Evolutionary conservation across 2,888 invertebrate genomes (phyloP), one percentile per base, ranked within the genome.

Genomic region (Zhuqinia jingwanae): DNA sequence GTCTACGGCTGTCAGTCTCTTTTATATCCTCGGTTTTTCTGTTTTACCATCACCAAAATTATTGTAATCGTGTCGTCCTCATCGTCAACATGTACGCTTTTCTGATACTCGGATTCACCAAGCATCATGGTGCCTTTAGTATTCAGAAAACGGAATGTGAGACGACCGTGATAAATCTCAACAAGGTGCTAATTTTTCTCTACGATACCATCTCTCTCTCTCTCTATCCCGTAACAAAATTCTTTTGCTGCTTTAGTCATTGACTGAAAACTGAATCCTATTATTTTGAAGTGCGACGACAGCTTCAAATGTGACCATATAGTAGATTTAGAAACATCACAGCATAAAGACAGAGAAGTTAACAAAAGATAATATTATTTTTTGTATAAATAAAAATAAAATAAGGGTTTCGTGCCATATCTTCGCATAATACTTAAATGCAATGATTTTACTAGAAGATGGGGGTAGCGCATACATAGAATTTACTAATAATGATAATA

Each of bases 121-220:
- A n/a, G n/a, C n/a, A n/a, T n/a, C n/a, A n/a, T n/a, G n/a, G n/a
- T 53, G n/a, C 36, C 36, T 58, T 42, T 77, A 45, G 58, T 42
- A 58, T 42, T 77, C 42, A 36, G 58, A 42, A 77, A 77, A 77
- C 58, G 58, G 42, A 77, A 58, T 77, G 36, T 36, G 77, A 77
- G 65, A 60, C 11, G 25, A 58, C 81, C 70, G 85, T 80, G 85
- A 79, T 85, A 85, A 85, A 80, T 85, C 85, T 85, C 85, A 85
- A 85, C 79, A 76, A 85, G 85, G 85, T 85, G 85, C 85, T 85
- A 85, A 85, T 85, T 85, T 80, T 85, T 50, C 68, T 70, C 70
- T 73, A 81, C 56, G 58, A 79, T n/a, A n/a, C n/a, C n/a, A n/a
- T n/a, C n/a, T n/a, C n/a, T n/a, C n/a, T n/a, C n/a, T n/a, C n/a